Conservation (phyloP, 2,888 invertebrate species). For the Tachina fera region DNA sequence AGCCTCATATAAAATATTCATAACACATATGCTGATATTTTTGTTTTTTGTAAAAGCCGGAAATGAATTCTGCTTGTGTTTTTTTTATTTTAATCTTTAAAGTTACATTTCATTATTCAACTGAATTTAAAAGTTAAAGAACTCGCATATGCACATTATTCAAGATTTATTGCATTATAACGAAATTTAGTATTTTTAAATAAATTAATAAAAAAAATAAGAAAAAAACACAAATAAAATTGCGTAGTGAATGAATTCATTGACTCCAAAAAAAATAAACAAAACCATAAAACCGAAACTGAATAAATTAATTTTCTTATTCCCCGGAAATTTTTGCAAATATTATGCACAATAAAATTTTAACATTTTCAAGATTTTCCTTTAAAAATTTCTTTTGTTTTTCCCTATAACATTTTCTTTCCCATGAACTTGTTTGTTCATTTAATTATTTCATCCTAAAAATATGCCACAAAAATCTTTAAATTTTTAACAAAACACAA, state of each 20-base stretch:
- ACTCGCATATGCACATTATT: constrained; percentile 15
- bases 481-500: constrained; percentile 20
- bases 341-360: not conserved
- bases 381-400: constrained; percentile 19
- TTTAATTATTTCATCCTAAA: constrained; percentile 59
- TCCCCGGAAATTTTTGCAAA: not conserved
- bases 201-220: not conserved
- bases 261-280: not conserved
- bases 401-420: not conserved
- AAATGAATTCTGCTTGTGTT: not conserved
- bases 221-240: no score
- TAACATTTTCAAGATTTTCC: not conserved
- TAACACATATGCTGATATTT: not conserved
- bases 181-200: constrained; percentile 8
- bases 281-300: not conserved
- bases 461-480: constrained; percentile 51
- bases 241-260: not conserved
- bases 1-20: not conserved
- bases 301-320: no score
- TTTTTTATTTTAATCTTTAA: no score
- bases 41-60: not conserved
- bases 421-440: not conserved
- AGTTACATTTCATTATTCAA: constrained; percentile 2
- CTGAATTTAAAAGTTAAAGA: constrained; percentile 16
- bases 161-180: constrained; percentile 9